Percentiles rank a stretch among this genome's conserved stretches.
Conservation (phyloP, 2,888 invertebrate genomes). For the Tetragonisca angustula region DNA sequence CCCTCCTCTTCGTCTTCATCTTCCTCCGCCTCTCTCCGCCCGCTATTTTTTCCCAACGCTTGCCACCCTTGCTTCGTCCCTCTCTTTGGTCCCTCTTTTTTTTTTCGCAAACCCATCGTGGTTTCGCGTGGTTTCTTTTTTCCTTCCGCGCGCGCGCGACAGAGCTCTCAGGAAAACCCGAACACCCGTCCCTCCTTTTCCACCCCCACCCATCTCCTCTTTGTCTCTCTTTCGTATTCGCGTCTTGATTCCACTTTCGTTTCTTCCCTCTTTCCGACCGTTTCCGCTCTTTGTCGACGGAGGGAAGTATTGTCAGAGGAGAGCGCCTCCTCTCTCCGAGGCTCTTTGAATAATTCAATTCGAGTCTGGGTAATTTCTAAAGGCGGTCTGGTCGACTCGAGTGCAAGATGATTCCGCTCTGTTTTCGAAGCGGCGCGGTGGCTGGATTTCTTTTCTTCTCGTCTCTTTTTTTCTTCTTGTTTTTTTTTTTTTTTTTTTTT, state of each 20-base stretch:
- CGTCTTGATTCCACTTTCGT: background rate
- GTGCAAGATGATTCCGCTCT: background rate
- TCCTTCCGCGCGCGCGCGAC: background rate
- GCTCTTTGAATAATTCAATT: slow-evolving; percentile 32
- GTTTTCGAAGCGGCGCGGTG: background rate
- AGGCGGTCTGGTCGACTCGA: background rate
- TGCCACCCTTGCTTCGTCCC: background rate
- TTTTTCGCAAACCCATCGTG: background rate
- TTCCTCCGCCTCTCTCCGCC: background rate
- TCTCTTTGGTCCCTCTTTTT: background rate
- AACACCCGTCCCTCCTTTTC: background rate
- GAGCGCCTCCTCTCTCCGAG: background rate
- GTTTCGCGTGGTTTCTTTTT: background rate
- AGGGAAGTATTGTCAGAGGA: background rate
- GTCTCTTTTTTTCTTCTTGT: too few species aligned
- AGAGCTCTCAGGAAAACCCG: too few species aligned
- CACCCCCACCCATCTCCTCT: background rate
- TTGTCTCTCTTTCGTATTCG: too few species aligned
- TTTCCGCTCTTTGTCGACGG: background rate
- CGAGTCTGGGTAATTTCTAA: slow-evolving; percentile 3
- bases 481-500: background rate
- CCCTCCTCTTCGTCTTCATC: background rate
- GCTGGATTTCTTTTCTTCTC: too few species aligned
- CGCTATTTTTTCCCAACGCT: slow-evolving; percentile 38
- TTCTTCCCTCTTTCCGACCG: background rate